Conservation (phyloP, 1,140 invertebrate genomes). For the Dryas iulia region DNA sequence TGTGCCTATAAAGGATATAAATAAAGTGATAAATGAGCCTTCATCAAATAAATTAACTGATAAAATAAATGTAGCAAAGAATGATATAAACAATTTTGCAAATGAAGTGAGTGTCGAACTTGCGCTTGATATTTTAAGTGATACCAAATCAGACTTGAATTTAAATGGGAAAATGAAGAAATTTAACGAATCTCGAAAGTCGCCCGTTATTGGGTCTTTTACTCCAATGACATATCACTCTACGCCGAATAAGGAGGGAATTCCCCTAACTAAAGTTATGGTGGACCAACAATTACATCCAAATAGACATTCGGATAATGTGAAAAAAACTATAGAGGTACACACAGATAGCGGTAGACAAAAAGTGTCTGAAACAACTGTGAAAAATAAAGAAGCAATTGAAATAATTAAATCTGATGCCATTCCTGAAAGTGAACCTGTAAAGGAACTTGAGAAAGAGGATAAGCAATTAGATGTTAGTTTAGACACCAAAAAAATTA, state of each 20-base stretch:
- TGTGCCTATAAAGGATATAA: slow-evolving; percentile 56
- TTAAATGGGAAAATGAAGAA: slow-evolving; percentile 67
- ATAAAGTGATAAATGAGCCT: slow-evolving; percentile 51
- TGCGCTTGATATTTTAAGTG: slow-evolving; percentile 25
- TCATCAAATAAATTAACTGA: slow-evolving; percentile 49
- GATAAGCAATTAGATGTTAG: neutral
- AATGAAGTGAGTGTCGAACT: slow-evolving; percentile 22
- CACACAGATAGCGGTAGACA: slow-evolving; percentile 63
- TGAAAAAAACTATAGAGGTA: slow-evolving; percentile 74
- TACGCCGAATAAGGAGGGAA: slow-evolving; percentile 71
- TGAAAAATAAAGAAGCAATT: slow-evolving; percentile 36
- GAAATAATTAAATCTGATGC: slow-evolving; percentile 30
- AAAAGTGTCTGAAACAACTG: slow-evolving; percentile 41
- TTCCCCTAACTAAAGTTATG: slow-evolving; percentile 72
- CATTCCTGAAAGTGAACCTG: neutral
- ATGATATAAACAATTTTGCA: slow-evolving; percentile 20
- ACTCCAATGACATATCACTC: slow-evolving; percentile 71
- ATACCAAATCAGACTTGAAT: slow-evolving; percentile 57
- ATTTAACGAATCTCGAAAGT: slow-evolving; percentile 68
- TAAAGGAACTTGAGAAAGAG: neutral
- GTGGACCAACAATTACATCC: slow-evolving; percentile 69
- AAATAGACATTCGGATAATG: slow-evolving; percentile 66
- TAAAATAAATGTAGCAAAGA: slow-evolving; percentile 39
- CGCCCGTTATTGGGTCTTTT: slow-evolving; percentile 62
- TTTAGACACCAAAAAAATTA: neutral